Evolutionary conservation across 2,113 vertebrate genomes (phyloP).

Genomic region (Crotalus horridus): DNA sequence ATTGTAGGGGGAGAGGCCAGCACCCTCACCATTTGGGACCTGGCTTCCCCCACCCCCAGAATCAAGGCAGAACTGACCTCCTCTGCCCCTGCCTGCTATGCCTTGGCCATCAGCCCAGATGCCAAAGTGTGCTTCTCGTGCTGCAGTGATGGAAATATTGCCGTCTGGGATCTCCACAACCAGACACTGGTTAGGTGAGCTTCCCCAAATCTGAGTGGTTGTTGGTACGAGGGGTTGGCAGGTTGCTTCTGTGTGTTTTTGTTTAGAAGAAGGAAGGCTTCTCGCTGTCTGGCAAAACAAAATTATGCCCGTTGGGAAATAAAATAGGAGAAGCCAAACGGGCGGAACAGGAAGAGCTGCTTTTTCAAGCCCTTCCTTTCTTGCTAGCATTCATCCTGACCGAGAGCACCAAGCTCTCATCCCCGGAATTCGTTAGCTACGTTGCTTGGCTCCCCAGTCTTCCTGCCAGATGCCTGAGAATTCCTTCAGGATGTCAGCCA

Average conservation of each 20-base stretch:
- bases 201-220: accelerated
- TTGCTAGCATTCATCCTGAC: not conserved
- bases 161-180: constrained; percentile 97
- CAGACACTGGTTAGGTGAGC: constrained; percentile 92
- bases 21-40: constrained; percentile 96
- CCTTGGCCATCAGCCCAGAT: constrained; percentile 94
- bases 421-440: accelerated
- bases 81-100: constrained; percentile 93
- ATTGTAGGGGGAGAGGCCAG: constrained; percentile 96
- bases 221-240: not conserved
- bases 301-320: not conserved
- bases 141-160: constrained; percentile 96
- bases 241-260: accelerated
- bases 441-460: not conserved
- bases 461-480: not conserved
- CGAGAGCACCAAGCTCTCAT: not conserved
- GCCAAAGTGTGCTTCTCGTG: constrained; percentile 99
- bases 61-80: constrained; percentile 97
- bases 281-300: no score
- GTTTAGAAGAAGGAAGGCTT: no score
- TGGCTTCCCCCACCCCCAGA: constrained; percentile 90
- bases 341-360: not conserved
- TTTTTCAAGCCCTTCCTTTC: not conserved
- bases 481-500: not conserved
- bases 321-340: not conserved